phyloP scores from a whole-genome alignment of 1,140 invertebrate species.

The Homarus americanus region DNA sequence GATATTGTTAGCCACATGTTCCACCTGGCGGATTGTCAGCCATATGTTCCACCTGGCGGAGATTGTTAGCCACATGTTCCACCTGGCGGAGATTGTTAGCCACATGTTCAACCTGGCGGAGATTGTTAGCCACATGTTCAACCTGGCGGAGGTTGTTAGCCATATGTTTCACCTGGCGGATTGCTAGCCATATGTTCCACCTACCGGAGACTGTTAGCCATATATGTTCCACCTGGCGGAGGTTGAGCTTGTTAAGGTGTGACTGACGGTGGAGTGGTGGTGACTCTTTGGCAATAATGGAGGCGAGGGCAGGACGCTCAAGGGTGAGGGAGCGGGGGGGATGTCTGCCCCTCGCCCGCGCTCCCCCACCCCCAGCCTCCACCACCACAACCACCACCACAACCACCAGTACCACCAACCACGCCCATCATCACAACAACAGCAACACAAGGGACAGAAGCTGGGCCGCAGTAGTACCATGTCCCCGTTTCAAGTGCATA shows the following conservation, averaged over 20 bases:
- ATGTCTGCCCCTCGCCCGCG: slow-evolving; percentile 49
- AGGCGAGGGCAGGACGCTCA: neutral
- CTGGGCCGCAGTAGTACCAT: slow-evolving; percentile 1
- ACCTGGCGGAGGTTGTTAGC: neutral
- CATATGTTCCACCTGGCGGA: too few species aligned
- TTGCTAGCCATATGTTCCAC: neutral
- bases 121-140: too few species aligned
- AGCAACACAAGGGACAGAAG: slow-evolving; percentile 6
- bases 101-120: too few species aligned
- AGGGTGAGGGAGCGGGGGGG: slow-evolving; percentile 29
- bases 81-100: too few species aligned
- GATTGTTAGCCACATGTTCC: too few species aligned
- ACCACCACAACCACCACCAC: slow-evolving; percentile 9
- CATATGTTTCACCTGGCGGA: neutral
- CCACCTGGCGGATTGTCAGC: too few species aligned
- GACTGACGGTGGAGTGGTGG: neutral
- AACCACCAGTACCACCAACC: neutral
- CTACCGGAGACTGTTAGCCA: neutral
- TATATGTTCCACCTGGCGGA: neutral
- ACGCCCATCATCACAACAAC: neutral
- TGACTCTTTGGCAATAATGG: slow-evolving; percentile 45
- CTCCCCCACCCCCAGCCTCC: neutral
- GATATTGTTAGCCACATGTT: too few species aligned
- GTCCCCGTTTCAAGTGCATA: slow-evolving; percentile 23
- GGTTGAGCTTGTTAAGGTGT: neutral